Base-by-base conservation (phyloP, 2,888 invertebrate species). In the Tachina lurida region DNA sequence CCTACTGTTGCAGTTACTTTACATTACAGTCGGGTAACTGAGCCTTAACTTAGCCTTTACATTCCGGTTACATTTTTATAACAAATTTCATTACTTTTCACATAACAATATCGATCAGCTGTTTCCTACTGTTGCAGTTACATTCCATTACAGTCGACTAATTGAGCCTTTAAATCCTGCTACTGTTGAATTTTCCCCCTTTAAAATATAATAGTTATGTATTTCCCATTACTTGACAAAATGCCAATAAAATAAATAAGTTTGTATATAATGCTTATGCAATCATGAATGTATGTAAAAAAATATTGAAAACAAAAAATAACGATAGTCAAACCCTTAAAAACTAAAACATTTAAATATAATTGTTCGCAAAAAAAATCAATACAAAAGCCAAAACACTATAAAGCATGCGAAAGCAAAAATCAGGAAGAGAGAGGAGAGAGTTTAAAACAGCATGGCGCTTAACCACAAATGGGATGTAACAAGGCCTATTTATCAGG, bases 161-260 rank as follows among this genome's bases (percentile, higher is more conserved):
- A n/a, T n/a, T n/a, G n/a, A n/a, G n/a, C n/a, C n/a, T n/a, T n/a
- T n/a, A 31, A 54, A 75, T 54, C 22, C 45, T 65, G n/a, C 52
- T 60, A 17, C 22, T 62, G 39, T n/a, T 62, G 45, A 47, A 19
- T 62, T 15, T 19, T 39, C 31, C 31, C 31, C 31, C 45, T 4
- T 45, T 8, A 39, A 15, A n/a, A 31, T 31, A 17, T 60, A 43
- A 8, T 63, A 52, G 43, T 54, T 31, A 31, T 31, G 31, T 54
- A 43, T 17, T 17, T 76, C 7, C 1, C 9, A 65, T 65, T 65
- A 45, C 58, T 76, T 76, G 76, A 67, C 47, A 17, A 47, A 67
- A 45, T 56, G 76, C 76, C 76, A 76, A 43, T 39, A 74, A 41
- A 7, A 75, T 12, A 43, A 67, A 31, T 31, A 31, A n/a, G n/a